A percentile compares a stretch with the other conserved stretches of the same genome.
phyloP scores from a whole-genome alignment of 2,113 vertebrate species.

The Nothoprocta pentlandii region DNA sequence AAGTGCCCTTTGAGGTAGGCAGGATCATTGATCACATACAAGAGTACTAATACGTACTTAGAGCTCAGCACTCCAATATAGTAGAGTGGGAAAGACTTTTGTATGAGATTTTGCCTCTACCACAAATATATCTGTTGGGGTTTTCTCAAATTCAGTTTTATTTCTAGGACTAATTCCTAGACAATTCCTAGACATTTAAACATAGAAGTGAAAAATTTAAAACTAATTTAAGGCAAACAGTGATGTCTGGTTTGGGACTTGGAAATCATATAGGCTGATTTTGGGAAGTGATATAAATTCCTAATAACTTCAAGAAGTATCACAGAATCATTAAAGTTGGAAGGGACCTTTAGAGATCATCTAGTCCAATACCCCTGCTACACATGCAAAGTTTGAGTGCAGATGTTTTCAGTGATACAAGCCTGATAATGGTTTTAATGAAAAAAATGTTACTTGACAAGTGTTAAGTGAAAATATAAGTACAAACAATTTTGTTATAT shows the following conservation, averaged over 20 bases:
- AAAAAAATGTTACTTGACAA: neutral
- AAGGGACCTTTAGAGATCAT: no score
- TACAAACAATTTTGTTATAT: neutral
- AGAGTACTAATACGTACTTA: neutral
- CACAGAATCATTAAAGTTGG: no score
- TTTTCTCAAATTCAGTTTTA: neutral
- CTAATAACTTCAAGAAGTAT: neutral
- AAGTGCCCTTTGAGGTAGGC: neutral
- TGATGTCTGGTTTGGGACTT: neutral
- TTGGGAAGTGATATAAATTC: neutral
- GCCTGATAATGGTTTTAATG: neutral
- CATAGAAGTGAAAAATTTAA: neutral
- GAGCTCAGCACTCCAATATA: fast-evolving
- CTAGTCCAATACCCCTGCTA: no score
- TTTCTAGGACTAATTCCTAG: neutral
- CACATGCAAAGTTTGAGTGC: neutral
- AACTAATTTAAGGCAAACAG: neutral
- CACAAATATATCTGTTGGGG: neutral
- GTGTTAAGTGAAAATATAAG: fast-evolving
- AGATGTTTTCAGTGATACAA: neutral
- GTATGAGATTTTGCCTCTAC: neutral
- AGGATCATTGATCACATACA: neutral
- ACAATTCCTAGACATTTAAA: neutral
- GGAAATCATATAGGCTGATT: neutral
- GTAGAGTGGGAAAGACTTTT: fast-evolving